Evolutionary conservation across 2,888 invertebrate species (phyloP).

Genomic region (Drosophila atripex): DNA sequence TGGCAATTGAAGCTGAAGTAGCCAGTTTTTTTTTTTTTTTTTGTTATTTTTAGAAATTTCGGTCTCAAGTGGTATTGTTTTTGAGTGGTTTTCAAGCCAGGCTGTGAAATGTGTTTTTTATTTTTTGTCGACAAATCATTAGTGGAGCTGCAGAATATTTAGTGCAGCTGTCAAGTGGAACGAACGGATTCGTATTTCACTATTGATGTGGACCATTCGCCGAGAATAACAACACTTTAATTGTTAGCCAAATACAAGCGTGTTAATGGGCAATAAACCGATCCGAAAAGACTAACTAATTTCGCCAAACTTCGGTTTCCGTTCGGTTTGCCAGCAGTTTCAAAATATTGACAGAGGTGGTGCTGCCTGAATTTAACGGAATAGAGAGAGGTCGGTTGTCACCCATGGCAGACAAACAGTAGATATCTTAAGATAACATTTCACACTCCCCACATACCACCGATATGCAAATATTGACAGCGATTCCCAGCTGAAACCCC

Average conservation of each 20-base stretch:
- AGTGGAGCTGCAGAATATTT: conserved; percentile 48
- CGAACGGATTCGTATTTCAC: conserved; percentile 37
- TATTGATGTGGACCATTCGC: conserved; percentile 2
- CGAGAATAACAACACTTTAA: conserved; percentile 39
- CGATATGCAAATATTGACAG: conserved; percentile 46
- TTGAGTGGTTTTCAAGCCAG: conserved; percentile 43
- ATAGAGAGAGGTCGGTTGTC: conserved; percentile 41
- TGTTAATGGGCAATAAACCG: conserved; percentile 52
- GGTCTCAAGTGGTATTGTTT: conserved; percentile 49
- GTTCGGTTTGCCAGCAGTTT: conserved; percentile 44
- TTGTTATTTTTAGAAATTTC: conserved; percentile 60
- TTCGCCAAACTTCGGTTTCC: conserved; percentile 32
- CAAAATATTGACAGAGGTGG: conserved; percentile 60
- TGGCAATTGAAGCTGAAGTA: conserved; percentile 66
- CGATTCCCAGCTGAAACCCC: background rate
- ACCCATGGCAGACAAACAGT: conserved; percentile 1
- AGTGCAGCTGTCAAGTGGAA: conserved; percentile 61
- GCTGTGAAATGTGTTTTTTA: conserved; percentile 6
- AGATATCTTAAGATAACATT: background rate
- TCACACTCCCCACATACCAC: conserved; percentile 6
- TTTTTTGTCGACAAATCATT: conserved; percentile 25
- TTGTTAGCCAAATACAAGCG: conserved; percentile 48
- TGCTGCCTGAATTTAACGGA: conserved; percentile 3
- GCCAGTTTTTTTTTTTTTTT: conserved; percentile 61
- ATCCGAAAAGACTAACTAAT: conserved; percentile 34